A percentile compares a stretch with the other conserved stretches of the same genome.
These are phyloP conservation scores for Macquaria australasica DNA, from an alignment of 2,113 vertebrate species.

Conservation along the genomic window DNA sequence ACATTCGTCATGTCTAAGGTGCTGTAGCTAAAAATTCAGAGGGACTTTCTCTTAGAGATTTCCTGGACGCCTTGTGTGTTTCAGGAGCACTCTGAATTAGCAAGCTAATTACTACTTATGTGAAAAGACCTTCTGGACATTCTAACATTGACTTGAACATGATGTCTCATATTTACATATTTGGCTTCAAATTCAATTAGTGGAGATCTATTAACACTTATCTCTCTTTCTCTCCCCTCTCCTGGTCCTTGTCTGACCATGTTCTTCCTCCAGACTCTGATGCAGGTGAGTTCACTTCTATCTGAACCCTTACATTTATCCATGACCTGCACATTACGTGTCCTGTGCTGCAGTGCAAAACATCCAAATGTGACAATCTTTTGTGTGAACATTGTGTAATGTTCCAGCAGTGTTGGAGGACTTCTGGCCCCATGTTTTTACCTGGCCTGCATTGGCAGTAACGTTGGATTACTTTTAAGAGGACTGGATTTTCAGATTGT, in stretches of 20 bases:
- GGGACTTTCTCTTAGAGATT: not conserved
- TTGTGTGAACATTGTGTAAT: not conserved
- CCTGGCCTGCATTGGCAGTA: not conserved
- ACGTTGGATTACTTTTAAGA: conserved; percentile 2
- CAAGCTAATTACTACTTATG: not conserved
- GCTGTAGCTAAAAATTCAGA: not conserved
- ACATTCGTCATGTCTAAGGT: not conserved
- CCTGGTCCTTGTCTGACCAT: not conserved
- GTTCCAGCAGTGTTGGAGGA: not conserved
- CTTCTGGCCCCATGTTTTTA: not conserved
- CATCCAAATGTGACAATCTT: not conserved
- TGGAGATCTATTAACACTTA: not conserved
- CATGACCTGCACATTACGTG: not conserved
- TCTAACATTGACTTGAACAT: not conserved
- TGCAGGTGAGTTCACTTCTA: conserved; percentile 81
- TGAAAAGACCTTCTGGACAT: not conserved
- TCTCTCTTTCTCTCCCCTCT: conserved; percentile 30
- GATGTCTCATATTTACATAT: conserved; percentile 9
- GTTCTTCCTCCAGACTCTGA: conserved; percentile 77
- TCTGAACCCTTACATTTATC: not conserved
- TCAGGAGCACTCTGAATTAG: not conserved
- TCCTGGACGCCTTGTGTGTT: conserved; percentile 1
- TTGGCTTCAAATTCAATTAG: not conserved
- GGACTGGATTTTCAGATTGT: not conserved
- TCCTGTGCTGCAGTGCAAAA: not conserved